These are phyloP conservation scores for Gymnopithys bicolor DNA, from an alignment of 2,797 vertebrate genomes.

Conservation along the genomic window DNA sequence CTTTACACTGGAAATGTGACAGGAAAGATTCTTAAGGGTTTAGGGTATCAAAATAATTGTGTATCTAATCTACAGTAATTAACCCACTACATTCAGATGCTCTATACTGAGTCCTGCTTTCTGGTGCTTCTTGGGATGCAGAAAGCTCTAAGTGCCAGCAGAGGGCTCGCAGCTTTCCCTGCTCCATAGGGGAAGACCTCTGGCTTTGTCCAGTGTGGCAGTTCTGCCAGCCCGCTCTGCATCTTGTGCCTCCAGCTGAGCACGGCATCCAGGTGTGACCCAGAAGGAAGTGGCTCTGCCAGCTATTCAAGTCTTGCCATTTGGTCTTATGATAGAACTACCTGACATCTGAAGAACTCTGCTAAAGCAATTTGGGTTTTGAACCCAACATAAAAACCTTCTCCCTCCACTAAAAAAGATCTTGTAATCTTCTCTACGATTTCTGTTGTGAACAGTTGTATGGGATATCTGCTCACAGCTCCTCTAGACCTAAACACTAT, in stretches of 20 bases:
- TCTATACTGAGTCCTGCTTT: background rate
- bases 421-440: background rate
- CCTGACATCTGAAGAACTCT: background rate
- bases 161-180: background rate
- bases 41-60: background rate
- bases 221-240: background rate
- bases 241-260: background rate
- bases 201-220: accelerated
- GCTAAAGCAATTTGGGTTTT: background rate
- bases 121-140: background rate
- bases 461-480: background rate
- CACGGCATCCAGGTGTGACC: background rate
- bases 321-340: background rate
- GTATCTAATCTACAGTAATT: background rate
- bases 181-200: accelerated
- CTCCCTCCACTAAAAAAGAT: background rate
- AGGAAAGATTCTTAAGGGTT: background rate
- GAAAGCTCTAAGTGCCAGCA: background rate
- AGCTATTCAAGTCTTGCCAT: background rate
- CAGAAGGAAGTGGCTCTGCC: background rate
- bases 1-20: background rate
- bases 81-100: background rate
- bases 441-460: background rate
- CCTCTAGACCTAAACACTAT: background rate
- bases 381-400: background rate